Evolutionary conservation across 2,797 vertebrate species (phyloP).

Genomic region (Chiloscyllium punctatum): DNA sequence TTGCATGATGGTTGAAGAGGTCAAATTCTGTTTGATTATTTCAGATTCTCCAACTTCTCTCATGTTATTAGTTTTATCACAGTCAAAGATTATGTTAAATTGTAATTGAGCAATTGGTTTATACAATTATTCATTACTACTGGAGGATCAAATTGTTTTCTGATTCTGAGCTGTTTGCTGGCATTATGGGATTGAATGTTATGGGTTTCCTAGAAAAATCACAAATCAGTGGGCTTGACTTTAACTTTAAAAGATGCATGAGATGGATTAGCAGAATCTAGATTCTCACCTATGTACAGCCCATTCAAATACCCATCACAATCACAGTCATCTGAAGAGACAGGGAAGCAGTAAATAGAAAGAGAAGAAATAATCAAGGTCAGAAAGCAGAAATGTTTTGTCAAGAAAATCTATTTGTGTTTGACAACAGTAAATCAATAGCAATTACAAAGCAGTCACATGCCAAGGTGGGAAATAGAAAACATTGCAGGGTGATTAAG

Average conservation of each 20-base stretch:
- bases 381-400: conserved; percentile 1
- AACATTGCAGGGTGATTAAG: background rate
- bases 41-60: background rate
- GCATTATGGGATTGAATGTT: background rate
- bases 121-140: too few relatives aligned
- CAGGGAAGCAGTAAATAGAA: conserved; percentile 49
- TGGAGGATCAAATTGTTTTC: background rate
- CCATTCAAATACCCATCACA: conserved; percentile 74
- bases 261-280: conserved; percentile 26
- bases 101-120: background rate
- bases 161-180: background rate
- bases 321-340: conserved; percentile 76
- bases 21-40: background rate
- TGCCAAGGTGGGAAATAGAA: background rate
- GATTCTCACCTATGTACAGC: conserved; percentile 78
- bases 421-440: conserved; percentile 10
- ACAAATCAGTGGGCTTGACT: background rate
- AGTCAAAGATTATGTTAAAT: background rate
- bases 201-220: background rate
- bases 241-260: background rate
- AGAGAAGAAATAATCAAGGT: conserved; percentile 45
- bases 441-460: too few relatives aligned
- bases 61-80: background rate
- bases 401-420: background rate
- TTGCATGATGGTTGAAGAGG: background rate